These are phyloP conservation scores for Syrrhaptes paradoxus DNA, from an alignment of 2,113 vertebrate genomes.

Conservation along the genomic window DNA sequence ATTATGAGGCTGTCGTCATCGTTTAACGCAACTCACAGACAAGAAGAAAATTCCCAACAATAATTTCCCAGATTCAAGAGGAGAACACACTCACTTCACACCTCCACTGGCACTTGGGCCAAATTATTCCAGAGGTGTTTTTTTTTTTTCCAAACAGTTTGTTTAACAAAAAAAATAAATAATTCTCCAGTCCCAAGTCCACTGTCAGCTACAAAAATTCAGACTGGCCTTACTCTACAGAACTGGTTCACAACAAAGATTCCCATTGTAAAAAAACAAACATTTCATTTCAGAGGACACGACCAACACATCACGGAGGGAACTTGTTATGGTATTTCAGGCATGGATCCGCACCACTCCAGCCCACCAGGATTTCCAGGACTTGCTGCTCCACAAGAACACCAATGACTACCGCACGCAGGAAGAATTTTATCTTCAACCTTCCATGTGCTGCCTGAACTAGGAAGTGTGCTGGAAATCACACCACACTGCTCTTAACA, in stretches of 20 bases:
- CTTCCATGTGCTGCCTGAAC: background rate
- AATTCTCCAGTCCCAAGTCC: background rate
- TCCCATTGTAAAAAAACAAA: background rate
- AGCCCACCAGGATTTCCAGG: background rate
- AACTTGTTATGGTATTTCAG: rapidly evolving
- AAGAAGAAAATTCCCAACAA: background rate
- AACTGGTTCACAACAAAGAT: background rate
- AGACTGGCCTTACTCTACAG: background rate
- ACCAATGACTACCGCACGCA: rapidly evolving
- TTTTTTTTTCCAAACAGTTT: background rate
- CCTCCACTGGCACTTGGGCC: background rate
- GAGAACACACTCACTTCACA: background rate
- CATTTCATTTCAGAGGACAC: background rate
- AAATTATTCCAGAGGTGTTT: background rate
- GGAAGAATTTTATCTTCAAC: background rate
- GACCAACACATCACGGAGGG: background rate
- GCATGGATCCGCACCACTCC: background rate
- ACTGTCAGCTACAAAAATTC: background rate
- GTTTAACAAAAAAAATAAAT: background rate
- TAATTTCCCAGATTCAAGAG: background rate
- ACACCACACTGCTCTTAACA: background rate
- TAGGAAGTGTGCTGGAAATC: background rate
- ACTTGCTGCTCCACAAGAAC: background rate
- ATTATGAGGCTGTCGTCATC: background rate
- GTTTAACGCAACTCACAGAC: background rate